A percentile compares a stretch with the other conserved stretches of the same genome.
These are phyloP conservation scores for Ptychobarbus kaznakovi DNA, from an alignment of 2,797 vertebrate genomes.

Conservation along the genomic window DNA sequence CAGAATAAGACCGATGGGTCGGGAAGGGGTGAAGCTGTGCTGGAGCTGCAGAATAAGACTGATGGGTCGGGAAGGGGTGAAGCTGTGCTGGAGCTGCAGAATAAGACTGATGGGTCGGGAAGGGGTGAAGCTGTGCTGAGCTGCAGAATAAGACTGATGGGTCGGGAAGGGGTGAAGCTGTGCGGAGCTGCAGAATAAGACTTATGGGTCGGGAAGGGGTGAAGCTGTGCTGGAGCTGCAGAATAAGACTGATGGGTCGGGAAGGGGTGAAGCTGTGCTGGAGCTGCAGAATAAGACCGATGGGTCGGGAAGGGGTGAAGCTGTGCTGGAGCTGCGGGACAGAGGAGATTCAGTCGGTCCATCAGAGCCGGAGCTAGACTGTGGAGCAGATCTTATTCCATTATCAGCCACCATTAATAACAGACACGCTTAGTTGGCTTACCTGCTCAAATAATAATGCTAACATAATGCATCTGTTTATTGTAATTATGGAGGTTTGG, in stretches of 20 bases:
- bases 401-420: slow-evolving; percentile 8
- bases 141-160: slow-evolving; percentile 25
- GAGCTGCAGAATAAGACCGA: slow-evolving; percentile 21
- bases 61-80: too few relatives aligned
- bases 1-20: slow-evolving; percentile 17
- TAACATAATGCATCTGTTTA: too few relatives aligned
- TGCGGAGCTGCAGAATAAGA: not conserved
- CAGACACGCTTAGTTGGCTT: not conserved
- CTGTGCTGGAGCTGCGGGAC: not conserved
- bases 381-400: not conserved
- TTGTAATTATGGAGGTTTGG: not conserved
- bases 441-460: not conserved
- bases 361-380: not conserved
- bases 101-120: too few relatives aligned
- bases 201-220: slow-evolving; percentile 12
- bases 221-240: slow-evolving; percentile 4
- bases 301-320: slow-evolving; percentile 7
- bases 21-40: not conserved
- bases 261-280: not conserved
- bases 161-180: not conserved
- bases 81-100: too few relatives aligned
- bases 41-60: not conserved
- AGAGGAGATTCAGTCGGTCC: not conserved
- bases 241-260: too few relatives aligned
- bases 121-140: not conserved